Percentiles rank a stretch among this genome's conserved stretches.
Conservation (phyloP, 1,140 invertebrate genomes). For the Drosophila willistoni region DNA sequence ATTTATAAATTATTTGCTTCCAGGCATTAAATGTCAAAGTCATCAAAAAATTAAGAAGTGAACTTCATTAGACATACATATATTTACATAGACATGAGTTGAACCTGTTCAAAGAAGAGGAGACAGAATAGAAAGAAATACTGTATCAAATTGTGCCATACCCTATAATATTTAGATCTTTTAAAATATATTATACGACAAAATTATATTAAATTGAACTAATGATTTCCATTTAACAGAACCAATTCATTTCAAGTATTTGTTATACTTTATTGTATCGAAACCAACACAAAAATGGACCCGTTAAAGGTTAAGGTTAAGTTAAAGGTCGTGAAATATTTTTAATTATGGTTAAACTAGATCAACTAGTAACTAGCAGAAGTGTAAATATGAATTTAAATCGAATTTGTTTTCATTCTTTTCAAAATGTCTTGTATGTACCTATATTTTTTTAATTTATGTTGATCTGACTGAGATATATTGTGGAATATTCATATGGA, state of each 20-base stretch:
- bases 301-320: too few species aligned
- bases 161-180: neutral
- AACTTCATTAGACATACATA: constrained; percentile 1
- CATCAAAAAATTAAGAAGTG: constrained; percentile 1
- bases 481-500: constrained; percentile 1
- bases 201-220: too few species aligned
- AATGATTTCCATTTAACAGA: too few species aligned
- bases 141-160: neutral
- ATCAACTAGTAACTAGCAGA: too few species aligned
- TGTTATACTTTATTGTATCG: too few species aligned
- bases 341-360: too few species aligned
- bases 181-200: too few species aligned
- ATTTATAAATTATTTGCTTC: constrained; percentile 8
- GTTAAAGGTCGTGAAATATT: too few species aligned
- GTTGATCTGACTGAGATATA: neutral
- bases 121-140: neutral
- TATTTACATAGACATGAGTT: neutral
- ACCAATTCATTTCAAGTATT: too few species aligned
- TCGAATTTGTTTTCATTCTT: too few species aligned
- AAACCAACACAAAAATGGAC: too few species aligned
- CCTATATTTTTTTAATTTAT: neutral
- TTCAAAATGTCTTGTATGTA: neutral
- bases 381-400: too few species aligned
- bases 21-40: constrained; percentile 12
- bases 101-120: constrained; percentile 1